Evolutionary conservation across 2,888 invertebrate genomes (phyloP).

Genomic region (Trilocha varians): DNA sequence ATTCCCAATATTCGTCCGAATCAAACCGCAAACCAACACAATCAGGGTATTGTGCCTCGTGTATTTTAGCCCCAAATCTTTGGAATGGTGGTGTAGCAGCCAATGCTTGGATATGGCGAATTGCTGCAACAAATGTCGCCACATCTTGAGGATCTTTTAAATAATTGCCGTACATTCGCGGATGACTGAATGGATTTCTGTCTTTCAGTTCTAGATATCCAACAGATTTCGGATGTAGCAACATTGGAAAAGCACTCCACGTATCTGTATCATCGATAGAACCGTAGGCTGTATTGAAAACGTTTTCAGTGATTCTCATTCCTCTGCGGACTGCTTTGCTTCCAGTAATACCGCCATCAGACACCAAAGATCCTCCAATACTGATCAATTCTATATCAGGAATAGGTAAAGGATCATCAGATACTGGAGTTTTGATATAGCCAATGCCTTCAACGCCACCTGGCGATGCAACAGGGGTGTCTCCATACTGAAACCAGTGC

Average conservation of each 20-base stretch:
- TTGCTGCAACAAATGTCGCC: constrained; percentile 73
- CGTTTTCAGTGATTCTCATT: constrained; percentile 57
- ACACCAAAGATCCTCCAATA: constrained; percentile 60
- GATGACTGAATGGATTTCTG: constrained; percentile 76
- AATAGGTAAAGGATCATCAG: constrained; percentile 57
- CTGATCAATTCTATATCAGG: constrained; percentile 83
- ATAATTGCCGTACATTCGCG: constrained; percentile 80
- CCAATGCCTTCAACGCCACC: constrained; percentile 77
- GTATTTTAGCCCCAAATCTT: constrained; percentile 63
- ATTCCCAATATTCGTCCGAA: constrained; percentile 77
- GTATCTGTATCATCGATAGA: constrained; percentile 51
- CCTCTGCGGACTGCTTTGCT: constrained; percentile 48
- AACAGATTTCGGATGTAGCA: constrained; percentile 79
- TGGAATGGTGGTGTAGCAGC: constrained; percentile 66
- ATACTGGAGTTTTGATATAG: constrained; percentile 74
- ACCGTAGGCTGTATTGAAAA: constrained; percentile 56
- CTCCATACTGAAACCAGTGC: constrained; percentile 39
- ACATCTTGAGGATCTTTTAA: constrained; percentile 75
- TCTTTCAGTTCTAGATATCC: constrained; percentile 77
- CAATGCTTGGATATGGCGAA: constrained; percentile 65
- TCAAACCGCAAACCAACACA: constrained; percentile 67
- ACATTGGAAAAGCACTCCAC: constrained; percentile 75
- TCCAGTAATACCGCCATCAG: constrained; percentile 49
- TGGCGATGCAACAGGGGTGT: constrained; percentile 61
- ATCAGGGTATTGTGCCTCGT: constrained; percentile 72